Base-by-base conservation (phyloP, 37 sponge, comb jelly and placozoan genomes). In the Ianthella basta region DNA sequence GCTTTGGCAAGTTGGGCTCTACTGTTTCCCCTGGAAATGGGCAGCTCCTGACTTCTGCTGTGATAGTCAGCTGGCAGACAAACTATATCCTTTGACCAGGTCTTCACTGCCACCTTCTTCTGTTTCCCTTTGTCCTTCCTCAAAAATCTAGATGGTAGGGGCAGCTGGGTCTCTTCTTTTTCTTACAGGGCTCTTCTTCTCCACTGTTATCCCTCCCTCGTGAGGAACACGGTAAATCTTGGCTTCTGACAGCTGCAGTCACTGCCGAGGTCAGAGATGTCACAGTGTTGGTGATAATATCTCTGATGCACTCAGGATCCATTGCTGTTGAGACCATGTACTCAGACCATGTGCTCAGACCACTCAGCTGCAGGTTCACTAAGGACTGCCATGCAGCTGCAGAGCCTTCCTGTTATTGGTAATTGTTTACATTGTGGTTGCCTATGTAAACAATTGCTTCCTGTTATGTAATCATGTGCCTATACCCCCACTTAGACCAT, bases 21-120 rank as follows among this genome's bases (percentile, higher is more conserved):
- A 15, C 60, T 50, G 25, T 44, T 77, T 16, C 87, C 87, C n/a
- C 87, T 5, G 19, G 81, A 73, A 80, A 61, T 21, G 19, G 56
- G 50, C 21, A 78, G 19, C 21, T 72, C 21, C 36, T 72, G 5
- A 30, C 21, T 72, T 35, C 27, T 72, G 55, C 21, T n/a, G 4
- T 24, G 24, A 53, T n/a, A 78, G 21, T 27, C 21, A 40, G 23
- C 21, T 21, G 79, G 79, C 25, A 78, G 29, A 35, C 79, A 78
- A 53, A 78, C 55, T 21, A 78, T 78, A 50, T 40, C 79, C 29
- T 50, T 78, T 19, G 30, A 23, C 79, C 79, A 78, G 13, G 77
- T 38, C 44, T 74, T 39, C 8, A 78, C n/a, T 10, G 14, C 63
- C 63, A 10, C 63, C 37, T 35, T 24, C 29, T 61, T 61, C 63